These are phyloP conservation scores for Galeruca laticollis DNA, from an alignment of 2,888 invertebrate genomes.

Conservation along the genomic window DNA sequence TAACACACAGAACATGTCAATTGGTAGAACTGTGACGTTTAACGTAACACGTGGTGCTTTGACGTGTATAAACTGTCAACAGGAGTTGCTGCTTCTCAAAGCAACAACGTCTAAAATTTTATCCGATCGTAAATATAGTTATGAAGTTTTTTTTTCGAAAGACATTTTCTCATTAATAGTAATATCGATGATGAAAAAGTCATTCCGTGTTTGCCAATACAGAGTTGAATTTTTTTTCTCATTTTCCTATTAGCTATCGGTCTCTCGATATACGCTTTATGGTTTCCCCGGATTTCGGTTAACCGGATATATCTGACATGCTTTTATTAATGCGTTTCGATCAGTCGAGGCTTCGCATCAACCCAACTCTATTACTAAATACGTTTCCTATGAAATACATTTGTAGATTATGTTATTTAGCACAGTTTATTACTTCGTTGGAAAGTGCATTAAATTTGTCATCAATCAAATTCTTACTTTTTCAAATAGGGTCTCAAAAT, in stretches of 20 bases:
- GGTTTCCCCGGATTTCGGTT: conserved; percentile 50
- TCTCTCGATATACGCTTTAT: conserved; percentile 6
- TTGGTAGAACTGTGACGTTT: too few species aligned
- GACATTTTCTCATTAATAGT: too few species aligned
- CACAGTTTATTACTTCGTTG: background rate
- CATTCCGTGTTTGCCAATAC: background rate
- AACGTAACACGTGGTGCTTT: too few species aligned
- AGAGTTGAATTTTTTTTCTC: background rate
- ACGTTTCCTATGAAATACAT: conserved; percentile 45
- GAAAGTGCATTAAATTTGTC: background rate
- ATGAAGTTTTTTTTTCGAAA: too few species aligned
- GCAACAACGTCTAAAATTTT: too few species aligned
- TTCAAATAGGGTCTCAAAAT: too few species aligned
- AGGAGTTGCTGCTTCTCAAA: too few species aligned
- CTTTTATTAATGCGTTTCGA: conserved; percentile 54
- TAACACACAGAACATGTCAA: too few species aligned
- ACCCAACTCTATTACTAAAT: conserved; percentile 41
- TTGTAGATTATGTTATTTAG: conserved; percentile 38
- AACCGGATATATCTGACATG: conserved; percentile 59
- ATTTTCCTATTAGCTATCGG: background rate
- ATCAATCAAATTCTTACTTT: background rate
- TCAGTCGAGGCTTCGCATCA: conserved; percentile 42
- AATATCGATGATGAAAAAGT: too few species aligned
- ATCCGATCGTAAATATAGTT: too few species aligned
- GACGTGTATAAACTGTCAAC: too few species aligned